Conservation (phyloP, 1,140 invertebrate genomes). For the Drosophila biarmipes region DNA sequence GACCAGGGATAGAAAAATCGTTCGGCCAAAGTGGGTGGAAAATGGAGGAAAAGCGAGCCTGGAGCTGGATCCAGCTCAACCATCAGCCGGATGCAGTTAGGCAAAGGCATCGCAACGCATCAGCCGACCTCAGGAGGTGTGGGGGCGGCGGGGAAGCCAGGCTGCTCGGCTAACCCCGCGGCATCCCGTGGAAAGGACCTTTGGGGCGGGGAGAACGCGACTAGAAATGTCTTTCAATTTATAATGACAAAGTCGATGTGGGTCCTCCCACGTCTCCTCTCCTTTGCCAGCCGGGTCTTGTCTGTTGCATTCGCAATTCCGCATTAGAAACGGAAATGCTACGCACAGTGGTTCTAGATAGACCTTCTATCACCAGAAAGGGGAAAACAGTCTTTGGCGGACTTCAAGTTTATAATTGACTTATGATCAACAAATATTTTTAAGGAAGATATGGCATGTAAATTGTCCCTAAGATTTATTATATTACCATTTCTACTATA, state of each 20-base stretch:
- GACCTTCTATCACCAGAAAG: neutral
- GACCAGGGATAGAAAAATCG: slow-evolving; percentile 11
- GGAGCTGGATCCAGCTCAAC: slow-evolving; percentile 43
- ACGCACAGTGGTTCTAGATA: slow-evolving; percentile 17
- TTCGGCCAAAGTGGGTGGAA: neutral
- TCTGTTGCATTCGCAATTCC: slow-evolving; percentile 77
- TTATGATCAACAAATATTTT: too few species aligned
- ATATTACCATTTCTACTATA: too few species aligned
- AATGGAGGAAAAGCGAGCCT: slow-evolving; percentile 19
- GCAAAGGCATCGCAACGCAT: slow-evolving; percentile 62
- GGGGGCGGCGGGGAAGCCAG: slow-evolving; percentile 6
- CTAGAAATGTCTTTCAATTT: slow-evolving; percentile 79
- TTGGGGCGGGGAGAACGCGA: slow-evolving; percentile 39
- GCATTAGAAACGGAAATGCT: slow-evolving; percentile 59
- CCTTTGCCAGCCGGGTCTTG: slow-evolving; percentile 38
- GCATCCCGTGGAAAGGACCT: slow-evolving; percentile 25
- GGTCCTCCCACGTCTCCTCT: slow-evolving; percentile 10
- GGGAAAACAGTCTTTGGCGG: neutral
- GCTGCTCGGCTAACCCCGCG: slow-evolving; percentile 15
- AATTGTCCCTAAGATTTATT: too few species aligned
- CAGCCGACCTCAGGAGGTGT: slow-evolving; percentile 29
- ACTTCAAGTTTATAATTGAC: too few species aligned
- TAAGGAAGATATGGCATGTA: too few species aligned
- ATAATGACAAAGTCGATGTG: slow-evolving; percentile 70
- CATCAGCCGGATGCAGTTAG: slow-evolving; percentile 74